Evolutionary conservation across 1,140 invertebrate species (phyloP).

Genomic region (Rhyacophila brunnea): DNA sequence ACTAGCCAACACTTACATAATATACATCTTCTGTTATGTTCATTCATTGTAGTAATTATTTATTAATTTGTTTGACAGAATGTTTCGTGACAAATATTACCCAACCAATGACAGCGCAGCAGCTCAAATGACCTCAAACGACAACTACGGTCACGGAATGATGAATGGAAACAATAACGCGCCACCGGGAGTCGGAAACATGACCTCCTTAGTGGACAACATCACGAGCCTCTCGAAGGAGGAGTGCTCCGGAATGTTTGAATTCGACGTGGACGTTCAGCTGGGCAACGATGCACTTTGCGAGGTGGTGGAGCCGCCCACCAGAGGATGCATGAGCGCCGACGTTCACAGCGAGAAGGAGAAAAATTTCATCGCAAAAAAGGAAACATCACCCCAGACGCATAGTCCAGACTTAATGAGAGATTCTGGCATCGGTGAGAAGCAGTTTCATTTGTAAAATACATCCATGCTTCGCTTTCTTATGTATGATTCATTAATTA

Average conservation of each 20-base stretch:
- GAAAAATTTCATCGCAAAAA: neutral
- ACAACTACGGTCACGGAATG: neutral
- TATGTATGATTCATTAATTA: too few species aligned
- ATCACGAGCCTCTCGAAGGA: slow-evolving; percentile 49
- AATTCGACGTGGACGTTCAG: slow-evolving; percentile 48
- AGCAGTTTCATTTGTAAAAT: neutral
- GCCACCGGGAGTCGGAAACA: slow-evolving; percentile 13
- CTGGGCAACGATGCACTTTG: neutral
- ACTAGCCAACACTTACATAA: too few species aligned
- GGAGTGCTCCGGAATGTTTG: slow-evolving; percentile 51
- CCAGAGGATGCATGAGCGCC: slow-evolving; percentile 7
- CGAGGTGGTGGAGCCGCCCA: neutral
- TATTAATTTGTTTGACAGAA: slow-evolving; percentile 14
- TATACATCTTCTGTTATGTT: too few species aligned
- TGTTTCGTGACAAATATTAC: slow-evolving; percentile 23
- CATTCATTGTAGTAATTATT: neutral
- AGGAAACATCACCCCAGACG: slow-evolving; percentile 38
- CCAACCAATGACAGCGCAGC: slow-evolving; percentile 9
- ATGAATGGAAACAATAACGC: slow-evolving; percentile 14
- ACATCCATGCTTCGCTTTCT: too few species aligned
- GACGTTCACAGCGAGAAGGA: slow-evolving; percentile 15
- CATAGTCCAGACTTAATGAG: slow-evolving; percentile 55
- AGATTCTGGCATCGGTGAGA: slow-evolving; percentile 53
- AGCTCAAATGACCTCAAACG: slow-evolving; percentile 11
- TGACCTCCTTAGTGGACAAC: slow-evolving; percentile 40